A percentile compares a stretch with the other conserved stretches of the same genome.
Evolutionary conservation across 2,113 vertebrate genomes (phyloP).

Genomic region (Cheirogaleus medius): DNA sequence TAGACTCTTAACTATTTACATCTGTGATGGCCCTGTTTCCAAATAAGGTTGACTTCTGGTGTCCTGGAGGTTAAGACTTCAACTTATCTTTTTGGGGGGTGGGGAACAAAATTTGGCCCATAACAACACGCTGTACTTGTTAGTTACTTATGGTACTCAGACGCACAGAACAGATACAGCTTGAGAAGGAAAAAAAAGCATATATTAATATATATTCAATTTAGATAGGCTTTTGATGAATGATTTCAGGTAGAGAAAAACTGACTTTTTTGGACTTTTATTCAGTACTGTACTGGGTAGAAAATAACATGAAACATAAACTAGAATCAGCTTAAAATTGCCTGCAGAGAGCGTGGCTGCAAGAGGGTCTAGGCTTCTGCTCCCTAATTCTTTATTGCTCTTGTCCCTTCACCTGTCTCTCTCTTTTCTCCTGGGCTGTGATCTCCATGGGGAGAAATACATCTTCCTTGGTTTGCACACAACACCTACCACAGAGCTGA

Average conservation of each 20-base stretch:
- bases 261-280: background rate
- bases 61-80: background rate
- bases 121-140: rapidly evolving
- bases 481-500: background rate
- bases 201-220: background rate
- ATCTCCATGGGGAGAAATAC: rapidly evolving
- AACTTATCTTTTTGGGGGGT: rapidly evolving
- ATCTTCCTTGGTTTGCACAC: background rate
- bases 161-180: background rate
- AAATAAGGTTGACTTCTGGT: background rate
- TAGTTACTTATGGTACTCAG: background rate
- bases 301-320: background rate
- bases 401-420: rapidly evolving
- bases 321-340: background rate
- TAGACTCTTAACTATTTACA: background rate
- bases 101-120: background rate
- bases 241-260: background rate
- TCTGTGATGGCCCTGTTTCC: background rate
- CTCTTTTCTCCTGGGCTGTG: background rate
- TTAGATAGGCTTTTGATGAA: background rate
- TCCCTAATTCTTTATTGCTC: background rate
- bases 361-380: no score
- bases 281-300: background rate
- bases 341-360: background rate
- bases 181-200: background rate